These are phyloP conservation scores for Napeogenes sylphis DNA, from an alignment of 2,888 invertebrate species.

Conservation along the genomic window DNA sequence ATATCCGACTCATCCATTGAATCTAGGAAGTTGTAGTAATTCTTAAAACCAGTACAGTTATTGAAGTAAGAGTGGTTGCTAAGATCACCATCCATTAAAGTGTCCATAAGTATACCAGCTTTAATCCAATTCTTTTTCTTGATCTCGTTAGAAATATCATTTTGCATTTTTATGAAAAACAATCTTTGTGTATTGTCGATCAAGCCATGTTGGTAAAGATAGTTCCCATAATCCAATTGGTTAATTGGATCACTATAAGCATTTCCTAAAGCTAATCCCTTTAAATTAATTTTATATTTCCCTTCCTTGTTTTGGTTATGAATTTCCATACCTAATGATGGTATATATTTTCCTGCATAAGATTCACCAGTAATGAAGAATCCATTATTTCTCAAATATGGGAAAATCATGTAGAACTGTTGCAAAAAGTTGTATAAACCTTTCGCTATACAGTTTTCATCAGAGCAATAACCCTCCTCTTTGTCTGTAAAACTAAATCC, in stretches of 20 bases:
- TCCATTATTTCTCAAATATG: conserved; percentile 66
- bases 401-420: conserved; percentile 80
- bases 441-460: conserved; percentile 75
- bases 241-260: conserved; percentile 72
- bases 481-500: conserved; percentile 81
- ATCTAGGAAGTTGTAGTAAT: conserved; percentile 84
- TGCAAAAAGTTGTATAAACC: conserved; percentile 71
- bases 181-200: conserved; percentile 76
- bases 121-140: conserved; percentile 77
- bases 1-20: conserved; percentile 64
- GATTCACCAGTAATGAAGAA: conserved; percentile 81
- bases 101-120: conserved; percentile 84
- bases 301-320: conserved; percentile 59
- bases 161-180: conserved; percentile 78
- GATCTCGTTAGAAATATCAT: conserved; percentile 77
- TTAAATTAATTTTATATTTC: conserved; percentile 63
- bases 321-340: conserved; percentile 72
- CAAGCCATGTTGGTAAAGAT: conserved; percentile 72
- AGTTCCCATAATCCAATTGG: conserved; percentile 71
- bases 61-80: conserved; percentile 72
- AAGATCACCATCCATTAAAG: conserved; percentile 74
- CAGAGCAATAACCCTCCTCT: conserved; percentile 72
- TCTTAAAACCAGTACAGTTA: conserved; percentile 84
- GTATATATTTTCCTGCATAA: conserved; percentile 78
- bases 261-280: conserved; percentile 75